Evolutionary conservation across 2,888 invertebrate genomes (phyloP), one percentile per base, ranked within the genome.

Genomic region (Leptopilina syphax): DNA sequence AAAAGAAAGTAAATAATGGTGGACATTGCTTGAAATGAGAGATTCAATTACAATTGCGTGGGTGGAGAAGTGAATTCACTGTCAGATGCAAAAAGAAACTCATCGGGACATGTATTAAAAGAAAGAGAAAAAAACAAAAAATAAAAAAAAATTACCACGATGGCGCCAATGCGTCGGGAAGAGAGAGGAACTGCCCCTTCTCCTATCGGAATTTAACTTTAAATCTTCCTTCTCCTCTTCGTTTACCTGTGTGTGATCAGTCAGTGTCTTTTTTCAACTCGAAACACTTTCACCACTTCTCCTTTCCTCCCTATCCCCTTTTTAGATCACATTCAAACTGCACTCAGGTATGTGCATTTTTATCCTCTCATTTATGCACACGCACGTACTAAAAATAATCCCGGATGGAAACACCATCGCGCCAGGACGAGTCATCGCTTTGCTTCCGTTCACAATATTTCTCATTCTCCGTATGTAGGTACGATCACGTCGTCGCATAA

Each of bases 351-450:
- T 87, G 89, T 82, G 84, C 86, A 89, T 88, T 86, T 89, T 89
- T 87, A 86, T 87, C 89, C 88, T 84, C 87, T 88, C 86, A 87
- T 87, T 88, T 86, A 86, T 88, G 84, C 88, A 87, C 86, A 87
- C 87, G 87, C 87, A 84, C 76, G 80, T 83, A 86, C 88, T 88
- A 88, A 88, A 88, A 88, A 89, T 88, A 89, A 88, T 87, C 87
- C 83, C 70, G 83, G 81, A 86, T 86, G 84, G 83, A 84, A 84
- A 77, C 18, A 50, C 50, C 50, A 50, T 50, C 44, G 18, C 76
- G 44, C 76, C 70, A 65, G 34, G 65, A 77, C 63, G 12, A n/a
- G 47, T 12, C 65, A 41, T 24, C 57, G 76, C 13, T 47, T 47
- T 50, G 70, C 65, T 77, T 76, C 63, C 65, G 67, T 57, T 80